A percentile compares a stretch with the other conserved stretches of the same genome.
phyloP scores from a whole-genome alignment of 2,888 invertebrate species.

The Resseliella maxima region DNA sequence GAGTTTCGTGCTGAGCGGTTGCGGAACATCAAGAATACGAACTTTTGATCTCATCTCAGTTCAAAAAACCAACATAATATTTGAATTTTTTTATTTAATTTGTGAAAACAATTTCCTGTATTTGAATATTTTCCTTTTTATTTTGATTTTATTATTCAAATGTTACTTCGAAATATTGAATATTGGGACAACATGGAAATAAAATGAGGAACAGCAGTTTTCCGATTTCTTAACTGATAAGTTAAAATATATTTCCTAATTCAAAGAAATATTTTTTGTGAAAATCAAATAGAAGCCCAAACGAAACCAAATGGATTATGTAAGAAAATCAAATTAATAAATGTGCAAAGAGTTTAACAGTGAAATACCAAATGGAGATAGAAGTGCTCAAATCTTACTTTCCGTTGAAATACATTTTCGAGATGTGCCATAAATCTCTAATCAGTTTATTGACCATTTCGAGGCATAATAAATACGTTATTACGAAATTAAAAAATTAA shows the following conservation, averaged over 20 bases:
- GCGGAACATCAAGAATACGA: constrained; percentile 18
- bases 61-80: not conserved
- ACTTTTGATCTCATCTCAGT: constrained; percentile 30
- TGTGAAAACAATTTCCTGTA: constrained; percentile 1
- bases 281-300: not conserved
- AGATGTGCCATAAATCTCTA: constrained; percentile 12
- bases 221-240: not conserved
- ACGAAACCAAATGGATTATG: constrained; percentile 19
- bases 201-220: not conserved
- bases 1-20: constrained; percentile 53
- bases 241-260: not conserved
- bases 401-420: not conserved
- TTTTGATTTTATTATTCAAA: not conserved
- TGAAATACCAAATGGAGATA: not conserved
- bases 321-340: not conserved
- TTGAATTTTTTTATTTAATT: not conserved
- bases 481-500: not conserved
- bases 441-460: too few species aligned
- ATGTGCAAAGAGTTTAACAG: not conserved
- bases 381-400: constrained; percentile 16
- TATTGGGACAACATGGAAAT: not conserved
- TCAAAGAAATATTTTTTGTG: not conserved
- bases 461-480: not conserved
- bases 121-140: not conserved
- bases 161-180: not conserved